Conservation (phyloP, 2,888 invertebrate species). For the Sepioteuthis lessoniana region DNA sequence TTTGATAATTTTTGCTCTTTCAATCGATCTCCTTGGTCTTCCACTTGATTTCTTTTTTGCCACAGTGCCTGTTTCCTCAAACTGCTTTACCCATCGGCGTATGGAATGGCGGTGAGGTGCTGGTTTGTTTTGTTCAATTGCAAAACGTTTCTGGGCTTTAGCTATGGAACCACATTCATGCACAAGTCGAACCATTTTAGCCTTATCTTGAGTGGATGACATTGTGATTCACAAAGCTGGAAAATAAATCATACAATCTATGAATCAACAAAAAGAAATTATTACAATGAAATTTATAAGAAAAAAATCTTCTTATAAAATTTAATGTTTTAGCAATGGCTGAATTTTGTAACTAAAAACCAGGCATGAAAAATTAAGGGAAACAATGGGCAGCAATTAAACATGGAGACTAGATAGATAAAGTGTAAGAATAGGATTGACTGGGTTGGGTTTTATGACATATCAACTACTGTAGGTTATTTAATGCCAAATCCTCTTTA, state of each 20-base stretch:
- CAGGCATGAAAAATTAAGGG: too few relatives aligned
- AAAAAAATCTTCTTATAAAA: too few relatives aligned
- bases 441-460: too few relatives aligned
- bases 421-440: too few relatives aligned
- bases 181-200: background rate
- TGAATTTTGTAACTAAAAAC: too few relatives aligned
- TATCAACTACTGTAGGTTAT: too few relatives aligned
- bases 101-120: background rate
- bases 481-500: too few relatives aligned
- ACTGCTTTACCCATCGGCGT: background rate
- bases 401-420: too few relatives aligned
- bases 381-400: too few relatives aligned
- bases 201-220: background rate
- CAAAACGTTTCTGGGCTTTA: background rate
- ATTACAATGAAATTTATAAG: too few relatives aligned
- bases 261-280: too few relatives aligned
- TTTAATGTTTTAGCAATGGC: too few relatives aligned
- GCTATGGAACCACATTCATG: background rate
- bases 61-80: background rate
- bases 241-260: background rate
- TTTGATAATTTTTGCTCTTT: slow-evolving; percentile 11
- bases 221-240: background rate
- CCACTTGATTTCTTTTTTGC: background rate
- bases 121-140: background rate
- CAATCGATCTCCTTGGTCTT: background rate